These are phyloP conservation scores for Amphimallon solstitiale DNA, from an alignment of 2,888 invertebrate genomes.

Conservation along the genomic window DNA sequence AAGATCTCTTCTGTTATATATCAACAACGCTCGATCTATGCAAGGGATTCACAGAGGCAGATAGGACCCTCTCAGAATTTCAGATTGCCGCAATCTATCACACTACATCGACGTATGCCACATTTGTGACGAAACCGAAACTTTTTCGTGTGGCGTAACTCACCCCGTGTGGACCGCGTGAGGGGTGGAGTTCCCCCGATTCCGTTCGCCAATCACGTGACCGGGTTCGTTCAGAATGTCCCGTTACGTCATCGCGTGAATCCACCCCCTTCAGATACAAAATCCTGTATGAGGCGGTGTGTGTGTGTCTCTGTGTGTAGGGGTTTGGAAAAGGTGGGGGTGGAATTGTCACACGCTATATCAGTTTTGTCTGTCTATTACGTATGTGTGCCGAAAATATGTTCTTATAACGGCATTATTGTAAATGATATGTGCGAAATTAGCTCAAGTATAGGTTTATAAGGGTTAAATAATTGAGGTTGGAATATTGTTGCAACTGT, in stretches of 20 bases:
- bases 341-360: not conserved
- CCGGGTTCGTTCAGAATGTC: slow-evolving; percentile 52
- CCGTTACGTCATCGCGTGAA: slow-evolving; percentile 45
- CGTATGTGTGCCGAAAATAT: too few species aligned
- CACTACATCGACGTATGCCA: slow-evolving; percentile 54
- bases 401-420: too few species aligned
- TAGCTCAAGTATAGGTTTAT: too few species aligned
- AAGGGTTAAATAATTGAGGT: too few species aligned
- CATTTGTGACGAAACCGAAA: slow-evolving; percentile 60
- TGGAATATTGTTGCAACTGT: too few species aligned
- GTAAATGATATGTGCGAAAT: too few species aligned
- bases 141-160: slow-evolving; percentile 56
- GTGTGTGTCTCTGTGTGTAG: slow-evolving; percentile 13
- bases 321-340: not conserved
- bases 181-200: slow-evolving; percentile 31
- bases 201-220: slow-evolving; percentile 57
- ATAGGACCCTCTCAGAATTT: not conserved
- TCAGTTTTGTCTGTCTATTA: too few species aligned
- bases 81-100: slow-evolving; percentile 52
- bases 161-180: slow-evolving; percentile 43
- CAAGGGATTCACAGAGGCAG: not conserved
- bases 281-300: not conserved
- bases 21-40: not conserved
- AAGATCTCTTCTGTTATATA: not conserved
- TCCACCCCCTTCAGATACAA: slow-evolving; percentile 25